Evolutionary conservation across 2,888 invertebrate genomes (phyloP), one percentile per base, ranked within the genome.

Genomic region (Nephrotoma guestfalica): DNA sequence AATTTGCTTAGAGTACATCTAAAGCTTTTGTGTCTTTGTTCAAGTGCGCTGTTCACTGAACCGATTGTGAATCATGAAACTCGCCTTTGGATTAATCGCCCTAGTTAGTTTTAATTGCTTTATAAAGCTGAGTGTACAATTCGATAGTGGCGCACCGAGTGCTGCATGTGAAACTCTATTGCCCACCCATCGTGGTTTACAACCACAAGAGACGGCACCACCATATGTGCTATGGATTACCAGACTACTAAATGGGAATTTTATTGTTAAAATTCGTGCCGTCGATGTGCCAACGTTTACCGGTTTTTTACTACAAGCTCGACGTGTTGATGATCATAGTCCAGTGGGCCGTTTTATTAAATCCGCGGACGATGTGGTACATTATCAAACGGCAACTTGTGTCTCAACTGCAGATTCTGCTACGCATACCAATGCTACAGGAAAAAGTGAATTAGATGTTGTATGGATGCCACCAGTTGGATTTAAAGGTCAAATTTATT

Each of bases 381-480:
- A 45, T 90, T 91, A 0, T 92, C 93, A 0, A 94, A 94, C 89
- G 90, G 94, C 9, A 93, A 95, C 86, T 94, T 94, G 88, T 97
- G 97, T 89, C 92, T 91, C 9, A 92, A 91, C 45, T 18, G 30
- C 18, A 7, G 96, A 96, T 90, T 94, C 95, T 0, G 94, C 95
- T 1, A 97, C 97, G 0, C 97, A 97, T 90, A 93, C 93, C 51
- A 93, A 93, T 87, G 93, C 94, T 0, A 92, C 92, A 6, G 92
- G 93, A 43, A 95, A 95, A 88, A 93, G 93, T 7, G 93, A 93
- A 15, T 91, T 96, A 57, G 94, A 94, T 88, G 93, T 97, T 88
- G 93, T 94, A 88, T 97, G 97, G 97, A 93, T 93, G 88, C 94
- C 96, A 0, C 97, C 97, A 0, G 91, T 91, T 5, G 94, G 95